A percentile compares a stretch with the other conserved stretches of the same genome.
Conservation (phyloP, 2,888 invertebrate genomes). For the Pardosa pseudoannulata region DNA sequence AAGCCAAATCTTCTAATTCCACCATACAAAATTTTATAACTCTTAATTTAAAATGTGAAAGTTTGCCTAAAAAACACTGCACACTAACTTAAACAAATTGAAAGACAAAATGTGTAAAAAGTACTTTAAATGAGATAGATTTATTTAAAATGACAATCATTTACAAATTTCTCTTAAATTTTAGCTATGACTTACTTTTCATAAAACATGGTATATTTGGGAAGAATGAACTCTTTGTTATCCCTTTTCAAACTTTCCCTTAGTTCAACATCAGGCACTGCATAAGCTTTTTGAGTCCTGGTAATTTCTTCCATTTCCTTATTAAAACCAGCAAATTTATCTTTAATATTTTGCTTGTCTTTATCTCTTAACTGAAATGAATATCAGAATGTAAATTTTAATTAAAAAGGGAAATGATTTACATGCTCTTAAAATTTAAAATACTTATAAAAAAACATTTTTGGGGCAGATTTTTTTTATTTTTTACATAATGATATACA, state of each 20-base stretch:
- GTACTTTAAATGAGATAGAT: neutral
- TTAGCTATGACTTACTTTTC: constrained; percentile 82
- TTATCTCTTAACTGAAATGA: constrained; percentile 85
- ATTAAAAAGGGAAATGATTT: neutral
- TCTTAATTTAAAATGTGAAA: too few species aligned
- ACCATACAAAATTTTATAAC: too few species aligned
- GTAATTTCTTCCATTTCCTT: constrained; percentile 95
- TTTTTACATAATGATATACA: too few species aligned
- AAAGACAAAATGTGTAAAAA: too few species aligned
- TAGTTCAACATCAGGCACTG: constrained; percentile 93
- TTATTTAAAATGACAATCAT: too few species aligned
- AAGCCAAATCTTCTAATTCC: too few species aligned
- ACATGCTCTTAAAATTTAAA: too few species aligned
- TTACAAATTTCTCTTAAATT: too few species aligned
- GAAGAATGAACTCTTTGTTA: constrained; percentile 91
- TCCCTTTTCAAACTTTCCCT: constrained; percentile 91
- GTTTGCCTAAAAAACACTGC: too few species aligned
- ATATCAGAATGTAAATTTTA: neutral
- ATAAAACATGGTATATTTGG: constrained; percentile 88
- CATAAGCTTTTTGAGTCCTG: constrained; percentile 90
- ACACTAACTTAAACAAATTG: too few species aligned
- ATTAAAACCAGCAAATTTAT: constrained; percentile 94
- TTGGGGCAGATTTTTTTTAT: too few species aligned
- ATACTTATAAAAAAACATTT: too few species aligned
- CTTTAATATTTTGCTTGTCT: constrained; percentile 90